phyloP scores from a whole-genome alignment of 2,113 vertebrate species.

The Boulengeromyrus knoepffleri region DNA sequence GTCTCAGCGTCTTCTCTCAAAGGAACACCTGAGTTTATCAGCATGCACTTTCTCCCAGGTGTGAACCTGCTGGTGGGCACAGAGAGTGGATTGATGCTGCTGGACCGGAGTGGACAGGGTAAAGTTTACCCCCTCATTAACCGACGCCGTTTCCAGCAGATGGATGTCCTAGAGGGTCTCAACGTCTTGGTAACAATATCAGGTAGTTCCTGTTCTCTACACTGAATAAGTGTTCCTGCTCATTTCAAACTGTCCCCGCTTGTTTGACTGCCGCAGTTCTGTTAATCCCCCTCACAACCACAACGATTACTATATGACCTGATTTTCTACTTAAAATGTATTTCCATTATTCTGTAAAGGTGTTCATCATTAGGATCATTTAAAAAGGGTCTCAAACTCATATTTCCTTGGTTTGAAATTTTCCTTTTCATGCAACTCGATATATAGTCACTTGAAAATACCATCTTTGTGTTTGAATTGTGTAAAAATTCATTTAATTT shows the following conservation, averaged over 20 bases:
- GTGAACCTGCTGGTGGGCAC: conserved; percentile 95
- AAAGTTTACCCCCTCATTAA: conserved; percentile 97
- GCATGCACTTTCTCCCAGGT: conserved; percentile 58
- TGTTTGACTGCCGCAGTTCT: not conserved
- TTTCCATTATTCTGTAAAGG: not conserved
- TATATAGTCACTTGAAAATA: not conserved
- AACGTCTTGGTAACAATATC: conserved; percentile 98
- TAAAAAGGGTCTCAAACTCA: not conserved
- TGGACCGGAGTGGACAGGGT: conserved; percentile 95
- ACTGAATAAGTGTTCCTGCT: not conserved
- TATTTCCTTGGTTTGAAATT: not conserved
- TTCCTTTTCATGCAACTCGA: not conserved
- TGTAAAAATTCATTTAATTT: not conserved
- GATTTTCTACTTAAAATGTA: not conserved
- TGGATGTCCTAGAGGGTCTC: conserved; percentile 95
- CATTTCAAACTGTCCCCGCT: not conserved
- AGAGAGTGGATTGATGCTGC: conserved; percentile 93
- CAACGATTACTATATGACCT: not conserved
- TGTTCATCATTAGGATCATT: not conserved
- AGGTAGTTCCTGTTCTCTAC: conserved; percentile 57
- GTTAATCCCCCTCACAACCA: not conserved
- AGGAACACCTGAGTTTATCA: not conserved
- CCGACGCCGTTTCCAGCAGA: conserved; percentile 90
- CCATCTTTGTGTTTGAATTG: not conserved
- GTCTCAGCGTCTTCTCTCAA: not conserved